Evolutionary conservation across 1,140 invertebrate genomes (phyloP), one percentile per base, ranked within the genome.

Genomic region (Drosophila azteca): DNA sequence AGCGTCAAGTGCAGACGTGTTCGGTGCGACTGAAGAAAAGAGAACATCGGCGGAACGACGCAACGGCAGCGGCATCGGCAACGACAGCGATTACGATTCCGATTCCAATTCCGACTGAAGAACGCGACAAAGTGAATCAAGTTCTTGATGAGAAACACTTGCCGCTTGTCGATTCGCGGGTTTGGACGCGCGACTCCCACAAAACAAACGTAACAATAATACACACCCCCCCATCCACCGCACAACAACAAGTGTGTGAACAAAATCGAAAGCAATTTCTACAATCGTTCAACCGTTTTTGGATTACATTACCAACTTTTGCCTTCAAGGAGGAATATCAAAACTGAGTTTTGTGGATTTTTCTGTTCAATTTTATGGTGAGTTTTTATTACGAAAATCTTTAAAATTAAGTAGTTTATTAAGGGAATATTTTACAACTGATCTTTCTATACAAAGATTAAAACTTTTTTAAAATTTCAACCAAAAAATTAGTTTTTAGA

Each of bases 121-220:
- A 41, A 48, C 49, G 55, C 59, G 61, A 70, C 53, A 74, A 57
- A 60, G 78, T 67, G 59, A 72, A 76, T 39, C 35, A 72, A 66
- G 43, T 50, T 76, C 50, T 77, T 39, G 53, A 50, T 51, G 50
- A 61, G 59, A 77, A 79, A 79, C 79, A 87, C 71, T 88, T 88
- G 71, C 60, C 71, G 64, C 64, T 72, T 48, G 75, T 83, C 67
- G 60, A 66, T 77, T 57, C 61, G 59, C 71, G 67, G 71, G 78
- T 62, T 51, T 53, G 48, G 73, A 68, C 64, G 72, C 53, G 43
- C 65, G 39, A 69, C 52, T 73, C 50, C 50, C 39, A 31, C 60
- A 55, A 49, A 77, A 77, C 43, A 79, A 58, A 39, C 58, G 51
- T 41, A 20, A 26, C 48, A 46, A 22, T 43, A 22, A 51, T 50